These are phyloP conservation scores for Streptopelia turtur DNA, from an alignment of 2,797 vertebrate genomes.

Conservation along the genomic window DNA sequence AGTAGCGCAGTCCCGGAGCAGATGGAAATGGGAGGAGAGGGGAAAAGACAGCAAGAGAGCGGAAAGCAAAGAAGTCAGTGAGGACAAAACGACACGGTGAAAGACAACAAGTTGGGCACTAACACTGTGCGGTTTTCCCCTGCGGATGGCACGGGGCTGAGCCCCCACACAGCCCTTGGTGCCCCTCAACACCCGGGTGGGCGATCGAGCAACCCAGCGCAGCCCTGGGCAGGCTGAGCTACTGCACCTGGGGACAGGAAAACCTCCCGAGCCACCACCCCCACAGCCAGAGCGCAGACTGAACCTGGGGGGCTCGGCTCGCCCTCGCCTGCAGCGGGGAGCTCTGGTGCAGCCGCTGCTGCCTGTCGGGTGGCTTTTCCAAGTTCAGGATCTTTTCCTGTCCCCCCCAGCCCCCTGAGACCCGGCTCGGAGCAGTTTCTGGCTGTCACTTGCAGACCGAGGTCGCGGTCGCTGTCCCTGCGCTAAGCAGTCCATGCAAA, in stretches of 20 bases:
- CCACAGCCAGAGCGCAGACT: rapidly evolving
- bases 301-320: rapidly evolving
- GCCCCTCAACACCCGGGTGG: rapidly evolving
- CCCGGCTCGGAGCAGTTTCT: neutral
- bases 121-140: neutral
- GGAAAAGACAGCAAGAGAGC: neutral
- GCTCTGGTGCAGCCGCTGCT: neutral
- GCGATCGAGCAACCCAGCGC: rapidly evolving
- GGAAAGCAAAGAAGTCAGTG: neutral
- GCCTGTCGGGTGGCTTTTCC: rapidly evolving
- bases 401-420: neutral
- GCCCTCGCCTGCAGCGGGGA: rapidly evolving
- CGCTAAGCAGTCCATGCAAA: rapidly evolving
- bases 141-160: rapidly evolving
- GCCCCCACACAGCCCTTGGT: neutral
- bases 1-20: neutral
- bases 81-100: neutral
- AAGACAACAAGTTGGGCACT: neutral
- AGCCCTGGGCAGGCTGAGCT: neutral
- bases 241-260: rapidly evolving
- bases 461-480: rapidly evolving
- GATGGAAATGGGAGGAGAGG: neutral
- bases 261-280: neutral
- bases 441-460: rapidly evolving
- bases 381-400: rapidly evolving